A percentile compares a stretch with the other conserved stretches of the same genome.
phyloP scores from a whole-genome alignment of 1,140 invertebrate species.

The Brachionus angularis region DNA sequence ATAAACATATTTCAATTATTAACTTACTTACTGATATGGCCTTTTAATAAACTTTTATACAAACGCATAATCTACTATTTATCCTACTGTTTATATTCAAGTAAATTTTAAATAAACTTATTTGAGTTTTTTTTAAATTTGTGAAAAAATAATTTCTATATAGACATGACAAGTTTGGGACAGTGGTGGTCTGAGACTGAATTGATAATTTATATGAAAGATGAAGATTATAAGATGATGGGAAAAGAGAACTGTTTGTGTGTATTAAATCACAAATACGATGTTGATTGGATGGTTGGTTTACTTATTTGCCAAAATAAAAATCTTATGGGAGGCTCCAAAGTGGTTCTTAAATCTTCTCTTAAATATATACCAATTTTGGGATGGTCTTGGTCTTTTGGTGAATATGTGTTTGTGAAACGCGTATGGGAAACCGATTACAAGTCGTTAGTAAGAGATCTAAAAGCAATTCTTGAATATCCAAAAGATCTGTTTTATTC shows the following conservation, averaged over 20 bases:
- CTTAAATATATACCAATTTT: conserved; percentile 84
- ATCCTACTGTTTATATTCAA: conserved; percentile 72
- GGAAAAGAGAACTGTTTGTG: conserved; percentile 82
- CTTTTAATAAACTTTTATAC: conserved; percentile 61
- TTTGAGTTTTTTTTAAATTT: conserved; percentile 2
- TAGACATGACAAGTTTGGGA: conserved; percentile 81
- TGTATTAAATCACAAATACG: conserved; percentile 90
- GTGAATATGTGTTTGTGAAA: conserved; percentile 84
- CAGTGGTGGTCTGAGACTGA: conserved; percentile 85
- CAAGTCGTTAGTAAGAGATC: conserved; percentile 71
- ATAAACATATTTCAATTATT: conserved; percentile 66
- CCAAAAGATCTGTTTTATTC: conserved; percentile 53
- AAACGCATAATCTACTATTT: conserved; percentile 86
- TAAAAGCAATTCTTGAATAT: conserved; percentile 76
- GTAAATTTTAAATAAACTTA: conserved; percentile 71
- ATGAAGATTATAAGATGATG: conserved; percentile 72
- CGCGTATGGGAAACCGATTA: conserved; percentile 83
- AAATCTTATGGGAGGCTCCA: conserved; percentile 65
- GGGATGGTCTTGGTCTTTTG: conserved; percentile 90
- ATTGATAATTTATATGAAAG: conserved; percentile 71
- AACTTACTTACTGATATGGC: conserved; percentile 52
- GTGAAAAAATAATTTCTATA: conserved; percentile 28
- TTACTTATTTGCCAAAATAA: conserved; percentile 54
- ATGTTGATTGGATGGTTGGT: conserved; percentile 74
- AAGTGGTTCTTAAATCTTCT: conserved; percentile 87